These are phyloP conservation scores for Drosophila chauvacae DNA, from an alignment of 1,140 invertebrate species.

Conservation along the genomic window DNA sequence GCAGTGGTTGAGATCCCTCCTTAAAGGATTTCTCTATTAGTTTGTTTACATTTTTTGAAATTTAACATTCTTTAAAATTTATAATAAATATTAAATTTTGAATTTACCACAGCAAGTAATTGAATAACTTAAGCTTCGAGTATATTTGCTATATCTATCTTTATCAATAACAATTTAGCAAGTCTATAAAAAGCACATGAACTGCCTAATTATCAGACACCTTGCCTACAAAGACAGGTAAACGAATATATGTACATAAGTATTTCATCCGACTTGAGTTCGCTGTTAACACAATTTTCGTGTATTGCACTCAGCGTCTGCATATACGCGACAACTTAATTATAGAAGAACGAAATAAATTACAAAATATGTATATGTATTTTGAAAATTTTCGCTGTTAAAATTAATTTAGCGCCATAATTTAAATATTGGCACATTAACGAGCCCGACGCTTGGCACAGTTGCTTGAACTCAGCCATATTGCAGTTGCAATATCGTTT, in stretches of 20 bases:
- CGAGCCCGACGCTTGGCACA: conserved; percentile 18
- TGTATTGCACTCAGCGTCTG: conserved; percentile 57
- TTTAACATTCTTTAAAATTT: not conserved
- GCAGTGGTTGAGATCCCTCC: not conserved
- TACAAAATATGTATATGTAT: conserved; percentile 32
- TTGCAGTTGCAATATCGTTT: conserved; percentile 40
- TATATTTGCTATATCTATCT: not conserved
- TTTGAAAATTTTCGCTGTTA: conserved; percentile 37
- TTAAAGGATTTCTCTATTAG: no score
- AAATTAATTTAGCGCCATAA: conserved; percentile 43
- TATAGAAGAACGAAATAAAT: conserved; percentile 39
- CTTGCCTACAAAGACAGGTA: conserved; percentile 5
- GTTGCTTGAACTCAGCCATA: conserved; percentile 62
- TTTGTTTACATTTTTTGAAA: not conserved
- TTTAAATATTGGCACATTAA: conserved; percentile 77
- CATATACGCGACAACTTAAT: conserved; percentile 46
- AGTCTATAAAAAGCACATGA: conserved; percentile 2
- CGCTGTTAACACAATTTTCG: conserved; percentile 59
- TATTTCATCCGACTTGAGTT: conserved; percentile 17
- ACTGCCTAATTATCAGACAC: conserved; percentile 24
- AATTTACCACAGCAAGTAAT: not conserved
- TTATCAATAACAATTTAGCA: conserved; percentile 12
- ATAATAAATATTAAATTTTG: no score
- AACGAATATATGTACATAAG: conserved; percentile 1
- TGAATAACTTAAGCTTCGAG: not conserved